Evolutionary conservation across 2,113 vertebrate species (phyloP).

Genomic region (Mesembrinibis cayennensis): DNA sequence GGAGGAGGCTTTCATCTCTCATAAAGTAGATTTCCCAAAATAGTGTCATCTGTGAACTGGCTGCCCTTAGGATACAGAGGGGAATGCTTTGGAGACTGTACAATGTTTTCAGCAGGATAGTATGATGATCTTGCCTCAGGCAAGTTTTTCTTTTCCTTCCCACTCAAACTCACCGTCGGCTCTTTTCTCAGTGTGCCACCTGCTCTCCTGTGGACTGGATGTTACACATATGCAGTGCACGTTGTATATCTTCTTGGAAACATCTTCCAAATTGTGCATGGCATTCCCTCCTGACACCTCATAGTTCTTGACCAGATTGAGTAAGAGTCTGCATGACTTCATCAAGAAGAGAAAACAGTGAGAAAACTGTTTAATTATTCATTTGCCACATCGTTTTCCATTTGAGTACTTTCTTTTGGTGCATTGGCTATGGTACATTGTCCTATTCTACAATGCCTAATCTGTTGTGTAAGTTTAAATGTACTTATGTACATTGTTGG

Average conservation of each 20-base stretch:
- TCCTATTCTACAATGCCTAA: background rate
- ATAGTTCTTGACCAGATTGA: background rate
- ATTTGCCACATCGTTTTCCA: background rate
- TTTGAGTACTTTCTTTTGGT: background rate
- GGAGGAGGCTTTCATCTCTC: background rate
- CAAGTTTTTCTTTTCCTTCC: background rate
- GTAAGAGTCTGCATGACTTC: background rate
- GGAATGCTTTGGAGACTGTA: background rate
- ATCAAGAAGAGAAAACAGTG: background rate
- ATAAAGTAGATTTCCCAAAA: background rate
- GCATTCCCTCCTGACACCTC: background rate
- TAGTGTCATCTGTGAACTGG: background rate
- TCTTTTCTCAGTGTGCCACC: background rate
- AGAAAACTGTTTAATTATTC: background rate
- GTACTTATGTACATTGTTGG: background rate
- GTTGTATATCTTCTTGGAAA: background rate
- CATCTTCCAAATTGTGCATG: background rate
- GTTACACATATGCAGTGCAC: background rate
- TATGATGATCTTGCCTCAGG: background rate
- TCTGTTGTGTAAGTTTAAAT: background rate
- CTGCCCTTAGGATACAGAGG: background rate
- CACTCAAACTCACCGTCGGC: background rate
- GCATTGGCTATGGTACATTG: background rate
- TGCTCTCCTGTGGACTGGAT: background rate
- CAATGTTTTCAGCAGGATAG: background rate